These are phyloP conservation scores for Sinhomidia bicolor DNA, from an alignment of 2,888 invertebrate species.

Conservation along the genomic window DNA sequence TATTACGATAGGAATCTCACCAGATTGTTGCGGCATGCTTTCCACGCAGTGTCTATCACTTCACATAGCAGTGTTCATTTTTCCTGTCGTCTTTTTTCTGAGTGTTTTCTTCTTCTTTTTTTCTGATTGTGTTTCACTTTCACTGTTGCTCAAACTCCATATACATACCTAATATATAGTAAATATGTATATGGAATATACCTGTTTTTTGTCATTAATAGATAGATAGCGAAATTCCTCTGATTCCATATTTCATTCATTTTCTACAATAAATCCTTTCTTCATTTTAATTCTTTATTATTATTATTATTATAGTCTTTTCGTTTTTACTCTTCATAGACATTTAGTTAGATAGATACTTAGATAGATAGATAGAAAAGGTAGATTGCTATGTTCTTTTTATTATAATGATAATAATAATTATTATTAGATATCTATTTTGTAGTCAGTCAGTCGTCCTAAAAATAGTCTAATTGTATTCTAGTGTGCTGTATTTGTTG, in stretches of 20 bases:
- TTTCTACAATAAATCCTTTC: conserved; percentile 3
- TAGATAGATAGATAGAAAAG: conserved; percentile 17
- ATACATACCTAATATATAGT: background rate
- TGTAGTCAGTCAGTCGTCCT: conserved; percentile 40
- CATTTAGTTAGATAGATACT: too few species aligned
- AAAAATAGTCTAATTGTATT: conserved; percentile 9
- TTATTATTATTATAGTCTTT: background rate
- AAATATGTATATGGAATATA: background rate
- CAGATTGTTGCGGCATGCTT: background rate
- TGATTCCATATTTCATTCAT: background rate
- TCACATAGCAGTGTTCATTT: background rate
- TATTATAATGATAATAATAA: too few species aligned
- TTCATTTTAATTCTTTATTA: conserved; percentile 17
- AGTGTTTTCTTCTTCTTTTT: background rate
- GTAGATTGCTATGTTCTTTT: background rate
- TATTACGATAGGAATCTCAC: background rate
- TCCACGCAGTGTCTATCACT: background rate
- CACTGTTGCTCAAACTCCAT: background rate
- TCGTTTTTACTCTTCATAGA: conserved; percentile 12
- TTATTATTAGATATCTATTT: background rate
- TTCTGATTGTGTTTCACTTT: conserved; percentile 32
- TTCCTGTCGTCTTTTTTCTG: background rate
- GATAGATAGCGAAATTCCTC: conserved; percentile 10
- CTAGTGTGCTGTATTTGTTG: conserved; percentile 33
- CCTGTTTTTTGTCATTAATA: background rate